Base-by-base conservation (phyloP, 2,888 invertebrate genomes). In the Drosophila cognata region DNA sequence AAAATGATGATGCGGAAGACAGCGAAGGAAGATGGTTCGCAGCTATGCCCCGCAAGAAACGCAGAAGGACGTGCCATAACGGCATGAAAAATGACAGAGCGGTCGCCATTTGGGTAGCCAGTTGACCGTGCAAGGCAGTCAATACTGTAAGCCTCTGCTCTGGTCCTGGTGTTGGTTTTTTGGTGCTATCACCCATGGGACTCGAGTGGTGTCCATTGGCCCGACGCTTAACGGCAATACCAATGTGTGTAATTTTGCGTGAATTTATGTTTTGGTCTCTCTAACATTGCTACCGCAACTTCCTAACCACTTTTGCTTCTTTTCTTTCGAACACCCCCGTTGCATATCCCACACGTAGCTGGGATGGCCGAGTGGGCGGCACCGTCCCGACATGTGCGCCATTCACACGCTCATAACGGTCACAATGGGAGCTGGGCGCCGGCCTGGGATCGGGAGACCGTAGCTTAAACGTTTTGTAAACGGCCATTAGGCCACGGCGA, bases 181-280 rank as follows among this genome's bases (percentile, higher is more conserved):
- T n/a, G 43, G 25, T 18, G 51, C 31, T 31, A 51, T 31, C 31
- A 10, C 77, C 75, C 62, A 25, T 46, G 75, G 79, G 61, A 58
- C 46, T 33, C 51, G 38, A 55, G 66, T 69, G 69, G 38, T 51
- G 74, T 74, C 77, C 83, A 68, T 76, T 80, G 80, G 80, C 60
- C 66, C 36, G 57, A 35, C 71, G 79, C 77, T 71, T 80, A 79
- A 66, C 74, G 76, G 70, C 88, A 88, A 80, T 82, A 73, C 74
- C 72, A 67, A 84, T 89, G 84, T 88, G 88, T 88, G 88, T 88
- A 82, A 86, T 89, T 86, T 89, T 88, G 90, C 88, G 90, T 89
- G 71, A 89, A 86, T 86, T 86, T 89, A 86, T 86, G 88, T 67
- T 80, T 78, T 79, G 72, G 60, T 78, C 82, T 81, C 62, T 81